Evolutionary conservation across 2,797 vertebrate genomes (phyloP).

Genomic region (Coregonus sp.): DNA sequence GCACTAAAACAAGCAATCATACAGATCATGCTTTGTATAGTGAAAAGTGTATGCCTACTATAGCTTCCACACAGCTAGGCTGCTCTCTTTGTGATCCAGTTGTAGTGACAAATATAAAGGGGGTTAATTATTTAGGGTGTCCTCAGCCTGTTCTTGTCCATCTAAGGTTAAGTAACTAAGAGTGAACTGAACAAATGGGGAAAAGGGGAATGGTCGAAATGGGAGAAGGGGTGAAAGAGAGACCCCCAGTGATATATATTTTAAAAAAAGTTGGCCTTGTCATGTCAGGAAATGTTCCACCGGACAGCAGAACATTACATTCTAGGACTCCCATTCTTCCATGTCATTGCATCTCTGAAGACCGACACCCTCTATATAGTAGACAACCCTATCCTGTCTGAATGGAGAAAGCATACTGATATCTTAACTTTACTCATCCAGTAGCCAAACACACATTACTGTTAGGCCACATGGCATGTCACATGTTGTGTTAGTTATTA

Average conservation of each 20-base stretch:
- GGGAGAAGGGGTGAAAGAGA: neutral
- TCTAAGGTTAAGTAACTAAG: conserved; percentile 1
- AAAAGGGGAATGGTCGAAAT: conserved; percentile 5
- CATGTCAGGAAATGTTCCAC: neutral
- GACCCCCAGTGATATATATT: neutral
- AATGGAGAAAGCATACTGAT: neutral
- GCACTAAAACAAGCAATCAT: conserved; percentile 45
- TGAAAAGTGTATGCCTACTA: no score
- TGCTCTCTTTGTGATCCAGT: no score
- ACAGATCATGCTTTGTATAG: neutral
- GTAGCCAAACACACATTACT: neutral
- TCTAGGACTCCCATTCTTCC: neutral
- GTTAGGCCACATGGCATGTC: conserved; percentile 2
- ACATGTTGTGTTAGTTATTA: conserved; percentile 5
- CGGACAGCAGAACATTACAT: neutral
- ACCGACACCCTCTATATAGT: neutral
- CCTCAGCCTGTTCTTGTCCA: conserved; percentile 4
- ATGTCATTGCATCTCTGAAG: neutral
- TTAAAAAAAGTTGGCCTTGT: conserved; percentile 6
- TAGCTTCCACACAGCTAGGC: no score
- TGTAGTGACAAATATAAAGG: neutral
- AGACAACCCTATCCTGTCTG: neutral
- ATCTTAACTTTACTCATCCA: neutral
- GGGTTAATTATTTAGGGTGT: neutral
- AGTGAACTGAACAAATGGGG: neutral